These are phyloP conservation scores for Tor tambroides DNA, from an alignment of 2,113 vertebrate genomes.

Conservation along the genomic window DNA sequence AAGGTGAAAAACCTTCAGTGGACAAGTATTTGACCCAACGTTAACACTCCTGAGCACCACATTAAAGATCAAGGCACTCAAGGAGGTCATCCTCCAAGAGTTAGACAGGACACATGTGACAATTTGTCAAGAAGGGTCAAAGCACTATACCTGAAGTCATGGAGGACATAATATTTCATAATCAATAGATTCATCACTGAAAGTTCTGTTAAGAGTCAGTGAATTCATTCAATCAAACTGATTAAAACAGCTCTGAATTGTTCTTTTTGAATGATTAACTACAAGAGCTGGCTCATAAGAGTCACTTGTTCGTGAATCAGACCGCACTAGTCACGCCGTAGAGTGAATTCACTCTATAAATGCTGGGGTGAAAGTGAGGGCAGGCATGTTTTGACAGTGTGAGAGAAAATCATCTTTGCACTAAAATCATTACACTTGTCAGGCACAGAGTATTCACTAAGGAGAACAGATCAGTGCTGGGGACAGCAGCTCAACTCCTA, in stretches of 20 bases:
- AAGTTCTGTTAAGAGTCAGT: too few species aligned
- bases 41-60: too few species aligned
- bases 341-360: background rate
- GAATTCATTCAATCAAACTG: background rate
- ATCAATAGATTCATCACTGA: too few species aligned
- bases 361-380: background rate
- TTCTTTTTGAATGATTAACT: background rate
- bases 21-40: too few species aligned
- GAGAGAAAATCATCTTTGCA: background rate
- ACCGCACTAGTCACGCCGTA: background rate
- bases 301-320: background rate
- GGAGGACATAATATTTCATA: too few species aligned
- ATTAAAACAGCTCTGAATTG: background rate
- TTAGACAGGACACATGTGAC: too few species aligned
- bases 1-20: too few species aligned
- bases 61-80: too few species aligned
- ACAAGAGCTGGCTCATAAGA: background rate
- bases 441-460: background rate
- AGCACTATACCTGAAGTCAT: too few species aligned
- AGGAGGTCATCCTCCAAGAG: too few species aligned
- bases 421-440: background rate
- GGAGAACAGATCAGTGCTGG: background rate
- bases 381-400: background rate
- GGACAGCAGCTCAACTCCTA: constrained; percentile 10
- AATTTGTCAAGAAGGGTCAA: too few species aligned